phyloP scores from a whole-genome alignment of 1,140 invertebrate species.

The Listronotus oregonensis region DNA sequence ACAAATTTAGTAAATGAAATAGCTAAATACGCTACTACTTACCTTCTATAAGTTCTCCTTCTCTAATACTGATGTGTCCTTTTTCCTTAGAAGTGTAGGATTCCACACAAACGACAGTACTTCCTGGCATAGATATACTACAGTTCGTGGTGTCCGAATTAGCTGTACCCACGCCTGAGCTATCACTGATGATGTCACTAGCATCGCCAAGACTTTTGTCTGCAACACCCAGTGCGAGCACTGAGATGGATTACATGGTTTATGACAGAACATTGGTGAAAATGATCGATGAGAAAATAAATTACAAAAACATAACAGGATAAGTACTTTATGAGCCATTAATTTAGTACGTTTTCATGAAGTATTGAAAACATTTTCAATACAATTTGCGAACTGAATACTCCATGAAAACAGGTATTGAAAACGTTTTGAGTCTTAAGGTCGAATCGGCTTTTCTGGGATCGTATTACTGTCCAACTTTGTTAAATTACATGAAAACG shows the following conservation, averaged over 20 bases:
- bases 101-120: constrained; percentile 86
- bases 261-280: constrained; percentile 9
- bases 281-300: neutral
- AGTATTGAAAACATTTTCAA: too few relatives aligned
- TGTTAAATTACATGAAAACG: too few relatives aligned
- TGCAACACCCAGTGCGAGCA: constrained; percentile 62
- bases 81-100: constrained; percentile 74
- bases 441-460: too few relatives aligned
- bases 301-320: too few relatives aligned
- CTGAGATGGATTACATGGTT: constrained; percentile 47
- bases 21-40: constrained; percentile 40
- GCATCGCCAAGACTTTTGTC: constrained; percentile 86
- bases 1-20: neutral
- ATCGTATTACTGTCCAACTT: too few relatives aligned
- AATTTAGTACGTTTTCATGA: too few relatives aligned
- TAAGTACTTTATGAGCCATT: neutral
- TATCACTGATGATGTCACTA: constrained; percentile 88
- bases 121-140: constrained; percentile 76
- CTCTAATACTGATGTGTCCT: constrained; percentile 78
- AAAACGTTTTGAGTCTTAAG: too few relatives aligned
- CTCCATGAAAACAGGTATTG: too few relatives aligned
- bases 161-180: constrained; percentile 85
- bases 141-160: constrained; percentile 83
- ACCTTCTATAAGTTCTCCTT: constrained; percentile 93
- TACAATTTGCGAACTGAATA: too few relatives aligned